These are phyloP conservation scores for Anadara kagoshimensis DNA, from an alignment of 1,140 invertebrate species.

Conservation along the genomic window DNA sequence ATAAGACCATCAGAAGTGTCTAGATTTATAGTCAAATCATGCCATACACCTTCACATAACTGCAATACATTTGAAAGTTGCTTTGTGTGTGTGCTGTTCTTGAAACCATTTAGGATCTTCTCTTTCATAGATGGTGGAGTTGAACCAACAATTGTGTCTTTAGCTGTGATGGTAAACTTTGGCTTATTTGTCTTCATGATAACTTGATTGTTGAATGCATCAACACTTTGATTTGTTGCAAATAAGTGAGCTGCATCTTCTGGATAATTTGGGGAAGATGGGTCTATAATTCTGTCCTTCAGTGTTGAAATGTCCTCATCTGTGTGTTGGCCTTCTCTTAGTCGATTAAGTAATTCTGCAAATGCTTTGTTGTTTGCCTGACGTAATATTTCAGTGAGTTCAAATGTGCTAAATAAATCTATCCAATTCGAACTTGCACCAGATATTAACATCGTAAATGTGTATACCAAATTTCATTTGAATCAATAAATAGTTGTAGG, in stretches of 20 bases:
- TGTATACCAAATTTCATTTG: no score
- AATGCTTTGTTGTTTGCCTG: neutral
- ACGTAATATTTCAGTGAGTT: neutral
- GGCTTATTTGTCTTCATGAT: neutral
- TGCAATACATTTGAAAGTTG: constrained; percentile 7
- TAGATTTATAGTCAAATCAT: constrained; percentile 16
- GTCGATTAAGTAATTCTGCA: neutral
- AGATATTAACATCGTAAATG: no score
- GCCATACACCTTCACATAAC: neutral
- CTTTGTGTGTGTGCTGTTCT: neutral
- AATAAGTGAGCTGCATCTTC: neutral
- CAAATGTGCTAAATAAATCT: neutral
- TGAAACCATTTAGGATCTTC: constrained; percentile 11
- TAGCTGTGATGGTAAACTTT: neutral
- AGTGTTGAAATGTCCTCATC: neutral
- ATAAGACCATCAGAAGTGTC: constrained; percentile 16
- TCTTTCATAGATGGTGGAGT: constrained; percentile 8
- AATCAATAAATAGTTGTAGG: no score
- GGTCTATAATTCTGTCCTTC: neutral
- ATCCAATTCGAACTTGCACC: no score
- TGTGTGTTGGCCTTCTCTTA: neutral
- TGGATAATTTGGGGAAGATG: constrained; percentile 1
- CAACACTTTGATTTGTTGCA: constrained; percentile 2
- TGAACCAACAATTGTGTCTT: constrained; percentile 9
- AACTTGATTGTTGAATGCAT: neutral